phyloP scores from a whole-genome alignment of 2,888 invertebrate genomes.

The Elmis aenea region DNA sequence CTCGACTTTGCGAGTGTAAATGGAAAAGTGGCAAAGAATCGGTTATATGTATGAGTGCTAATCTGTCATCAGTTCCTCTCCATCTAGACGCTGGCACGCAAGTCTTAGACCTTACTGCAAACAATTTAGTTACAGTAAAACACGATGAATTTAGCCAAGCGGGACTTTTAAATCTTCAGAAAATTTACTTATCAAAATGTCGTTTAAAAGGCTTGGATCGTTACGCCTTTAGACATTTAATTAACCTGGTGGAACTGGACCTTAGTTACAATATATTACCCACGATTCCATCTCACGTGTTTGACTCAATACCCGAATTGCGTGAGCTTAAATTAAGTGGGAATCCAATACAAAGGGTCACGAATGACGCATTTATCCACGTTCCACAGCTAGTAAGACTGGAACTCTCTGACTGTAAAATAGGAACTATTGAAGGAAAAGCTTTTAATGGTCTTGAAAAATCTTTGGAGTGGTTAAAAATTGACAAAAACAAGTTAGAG shows the following conservation, averaged over 20 bases:
- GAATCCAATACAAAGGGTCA: slow-evolving; percentile 68
- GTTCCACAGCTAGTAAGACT: slow-evolving; percentile 66
- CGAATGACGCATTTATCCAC: slow-evolving; percentile 62
- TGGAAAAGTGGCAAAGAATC: slow-evolving; percentile 87
- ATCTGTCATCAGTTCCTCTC: slow-evolving; percentile 67
- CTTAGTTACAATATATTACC: slow-evolving; percentile 67
- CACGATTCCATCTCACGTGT: slow-evolving; percentile 66
- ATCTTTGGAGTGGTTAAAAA: slow-evolving; percentile 69
- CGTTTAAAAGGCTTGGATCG: slow-evolving; percentile 63
- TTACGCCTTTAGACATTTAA: slow-evolving; percentile 67
- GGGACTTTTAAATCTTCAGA: slow-evolving; percentile 74
- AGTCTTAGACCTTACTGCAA: slow-evolving; percentile 72
- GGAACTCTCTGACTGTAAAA: slow-evolving; percentile 68
- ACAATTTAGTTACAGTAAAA: slow-evolving; percentile 61
- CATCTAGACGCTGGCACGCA: slow-evolving; percentile 75
- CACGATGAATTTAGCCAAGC: slow-evolving; percentile 71
- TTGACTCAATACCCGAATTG: slow-evolving; percentile 68
- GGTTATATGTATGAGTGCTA: slow-evolving; percentile 72
- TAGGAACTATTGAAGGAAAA: slow-evolving; percentile 61
- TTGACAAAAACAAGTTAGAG: slow-evolving; percentile 69
- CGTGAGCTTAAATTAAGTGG: slow-evolving; percentile 69
- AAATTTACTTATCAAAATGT: slow-evolving; percentile 69
- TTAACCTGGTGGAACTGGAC: slow-evolving; percentile 77
- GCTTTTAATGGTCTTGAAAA: slow-evolving; percentile 70
- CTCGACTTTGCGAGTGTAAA: slow-evolving; percentile 77